Base-by-base conservation (phyloP, 2,888 invertebrate species). In the Clepsis dumicolana region DNA sequence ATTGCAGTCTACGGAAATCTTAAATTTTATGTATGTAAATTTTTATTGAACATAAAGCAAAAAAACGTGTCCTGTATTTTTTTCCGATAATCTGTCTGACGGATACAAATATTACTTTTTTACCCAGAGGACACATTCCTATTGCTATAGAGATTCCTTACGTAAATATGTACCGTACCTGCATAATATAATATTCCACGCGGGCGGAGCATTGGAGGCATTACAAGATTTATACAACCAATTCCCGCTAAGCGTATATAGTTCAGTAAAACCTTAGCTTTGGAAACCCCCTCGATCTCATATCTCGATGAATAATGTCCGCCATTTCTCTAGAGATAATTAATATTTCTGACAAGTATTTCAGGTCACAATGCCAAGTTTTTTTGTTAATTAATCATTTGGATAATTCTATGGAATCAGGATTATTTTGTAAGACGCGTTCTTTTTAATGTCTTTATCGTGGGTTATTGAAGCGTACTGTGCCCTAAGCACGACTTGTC, bases 271-370 rank as follows among this genome's bases (percentile, higher is more conserved):
- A 48, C 48, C 48, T 48, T 21, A 12, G 10, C 21, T 16, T 16
- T 10, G 48, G 12, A 35, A 54, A 29, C 4, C 4, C 29, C 4
- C 56, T 52, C 56, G 24, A 56, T 35, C 24, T 24, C 14, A 3
- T 21, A 21, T 56, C 56, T 56, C 56, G 24, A 35, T 38, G 74
- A 75, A 74, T 75, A 75, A 32, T 61, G 24, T 24, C 32, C 44
- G 32, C 29, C n/a, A 16, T 71, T 71, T 72, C 59, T 68, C 59
- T 44, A 65, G 70, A 73, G 62, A 69, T 74, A 77, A 78, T 77
- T 76, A 78, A 78, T 77, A 73, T 73, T 72, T 54, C 64, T 64
- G 77, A 79, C 79, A 76, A 79, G 77, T 76, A 72, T 75, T 70
- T 72, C 65, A 72, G 74, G 75, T 75, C 74, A 73, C 63, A 72